phyloP scores from a whole-genome alignment of 1,140 invertebrate genomes.

The Bombus consobrinus region DNA sequence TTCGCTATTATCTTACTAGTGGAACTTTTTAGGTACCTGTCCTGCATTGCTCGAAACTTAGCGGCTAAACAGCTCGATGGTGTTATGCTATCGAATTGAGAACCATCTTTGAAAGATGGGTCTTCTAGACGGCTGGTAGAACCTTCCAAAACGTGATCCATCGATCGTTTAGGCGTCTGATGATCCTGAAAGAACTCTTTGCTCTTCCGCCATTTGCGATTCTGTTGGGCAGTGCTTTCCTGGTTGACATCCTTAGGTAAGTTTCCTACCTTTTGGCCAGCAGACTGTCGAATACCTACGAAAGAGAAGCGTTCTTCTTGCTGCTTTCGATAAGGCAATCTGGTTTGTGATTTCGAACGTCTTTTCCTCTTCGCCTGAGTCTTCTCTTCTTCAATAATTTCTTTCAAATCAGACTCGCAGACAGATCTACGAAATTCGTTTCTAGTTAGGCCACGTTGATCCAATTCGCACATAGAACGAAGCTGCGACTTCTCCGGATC shows the following conservation, averaged over 20 bases:
- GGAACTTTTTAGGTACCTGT: slow-evolving; percentile 86
- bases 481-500: slow-evolving; percentile 71
- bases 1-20: slow-evolving; percentile 88
- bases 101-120: slow-evolving; percentile 53
- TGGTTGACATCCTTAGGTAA: slow-evolving; percentile 37
- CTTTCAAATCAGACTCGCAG: slow-evolving; percentile 77
- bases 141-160: slow-evolving; percentile 16
- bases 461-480: slow-evolving; percentile 74
- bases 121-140: slow-evolving; percentile 2
- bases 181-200: slow-evolving; percentile 45
- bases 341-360: slow-evolving; percentile 78
- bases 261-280: slow-evolving; percentile 48
- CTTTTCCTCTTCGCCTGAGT: slow-evolving; percentile 73
- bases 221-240: neutral
- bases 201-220: slow-evolving; percentile 61
- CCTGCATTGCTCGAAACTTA: slow-evolving; percentile 88
- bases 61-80: slow-evolving; percentile 86
- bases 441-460: slow-evolving; percentile 64
- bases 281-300: slow-evolving; percentile 69
- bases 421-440: slow-evolving; percentile 76
- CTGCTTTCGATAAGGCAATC: slow-evolving; percentile 66
- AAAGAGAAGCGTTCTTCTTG: slow-evolving; percentile 75
- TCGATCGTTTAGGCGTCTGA: neutral
- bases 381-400: slow-evolving; percentile 74
- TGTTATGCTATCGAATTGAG: slow-evolving; percentile 79